phyloP scores from a whole-genome alignment of 2,797 vertebrate species.

The Coccyzus lansbergi region DNA sequence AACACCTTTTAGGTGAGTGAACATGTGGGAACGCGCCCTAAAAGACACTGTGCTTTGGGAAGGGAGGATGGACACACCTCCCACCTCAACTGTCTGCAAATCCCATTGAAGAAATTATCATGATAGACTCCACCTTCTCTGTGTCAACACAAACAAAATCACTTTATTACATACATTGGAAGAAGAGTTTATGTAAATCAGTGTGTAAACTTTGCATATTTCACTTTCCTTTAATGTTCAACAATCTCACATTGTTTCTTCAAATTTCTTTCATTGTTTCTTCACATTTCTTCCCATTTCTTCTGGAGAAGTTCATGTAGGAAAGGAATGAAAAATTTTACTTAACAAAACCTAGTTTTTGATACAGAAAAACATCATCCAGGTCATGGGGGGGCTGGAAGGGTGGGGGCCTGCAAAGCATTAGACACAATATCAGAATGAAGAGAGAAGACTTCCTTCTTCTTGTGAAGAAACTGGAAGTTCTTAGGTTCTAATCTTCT shows the following conservation, averaged over 20 bases:
- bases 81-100: conserved; percentile 31
- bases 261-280: too few relatives aligned
- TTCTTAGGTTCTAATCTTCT: neutral
- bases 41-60: neutral
- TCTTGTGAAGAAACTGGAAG: neutral
- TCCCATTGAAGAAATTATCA: conserved; percentile 43
- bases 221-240: neutral
- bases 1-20: neutral
- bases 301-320: neutral
- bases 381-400: fast-evolving
- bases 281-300: neutral
- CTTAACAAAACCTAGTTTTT: neutral
- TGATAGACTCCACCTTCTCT: conserved; percentile 41
- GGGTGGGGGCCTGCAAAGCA: neutral
- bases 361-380: neutral
- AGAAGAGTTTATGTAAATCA: neutral
- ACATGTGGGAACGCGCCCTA: conserved; percentile 23
- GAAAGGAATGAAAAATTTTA: neutral
- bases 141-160: neutral
- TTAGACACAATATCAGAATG: neutral
- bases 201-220: neutral
- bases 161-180: neutral
- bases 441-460: neutral
- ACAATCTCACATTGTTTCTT: neutral
- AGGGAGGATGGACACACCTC: conserved; percentile 48